Percentiles rank a stretch among this genome's conserved stretches.
phyloP scores from a whole-genome alignment of 1,140 invertebrate species.

The Pogonognathellus flavescens region DNA sequence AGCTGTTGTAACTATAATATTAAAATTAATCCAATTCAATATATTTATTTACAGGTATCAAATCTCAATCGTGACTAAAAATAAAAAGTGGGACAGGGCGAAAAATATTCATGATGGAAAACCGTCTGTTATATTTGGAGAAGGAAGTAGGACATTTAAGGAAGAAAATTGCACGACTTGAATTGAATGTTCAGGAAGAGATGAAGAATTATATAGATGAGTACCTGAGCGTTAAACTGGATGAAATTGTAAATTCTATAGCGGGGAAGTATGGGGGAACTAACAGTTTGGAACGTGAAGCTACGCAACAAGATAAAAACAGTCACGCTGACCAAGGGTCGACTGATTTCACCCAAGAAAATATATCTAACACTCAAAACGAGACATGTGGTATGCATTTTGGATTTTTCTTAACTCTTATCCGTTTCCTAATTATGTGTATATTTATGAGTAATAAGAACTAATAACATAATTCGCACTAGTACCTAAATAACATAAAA shows the following conservation, averaged over 20 bases:
- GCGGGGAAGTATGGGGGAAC: neutral
- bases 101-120: too few species aligned
- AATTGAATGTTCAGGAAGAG: neutral
- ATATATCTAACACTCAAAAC: neutral
- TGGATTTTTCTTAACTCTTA: too few species aligned
- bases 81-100: too few species aligned
- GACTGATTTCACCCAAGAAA: neutral
- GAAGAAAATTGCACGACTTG: neutral
- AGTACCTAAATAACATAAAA: too few species aligned
- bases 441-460: too few species aligned
- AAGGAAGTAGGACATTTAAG: neutral
- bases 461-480: too few species aligned
- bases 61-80: too few species aligned
- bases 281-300: too few species aligned
- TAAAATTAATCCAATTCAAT: too few species aligned
- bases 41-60: too few species aligned
- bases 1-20: too few species aligned
- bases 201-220: conserved; percentile 25
- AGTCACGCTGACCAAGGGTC: neutral
- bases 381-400: neutral
- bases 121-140: neutral
- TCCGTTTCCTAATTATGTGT: too few species aligned
- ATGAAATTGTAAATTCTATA: neutral
- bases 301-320: neutral
- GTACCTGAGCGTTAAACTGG: neutral